Evolutionary conservation across 2,888 invertebrate genomes (phyloP).

Genomic region (Sinodicranocentrus sp.): DNA sequence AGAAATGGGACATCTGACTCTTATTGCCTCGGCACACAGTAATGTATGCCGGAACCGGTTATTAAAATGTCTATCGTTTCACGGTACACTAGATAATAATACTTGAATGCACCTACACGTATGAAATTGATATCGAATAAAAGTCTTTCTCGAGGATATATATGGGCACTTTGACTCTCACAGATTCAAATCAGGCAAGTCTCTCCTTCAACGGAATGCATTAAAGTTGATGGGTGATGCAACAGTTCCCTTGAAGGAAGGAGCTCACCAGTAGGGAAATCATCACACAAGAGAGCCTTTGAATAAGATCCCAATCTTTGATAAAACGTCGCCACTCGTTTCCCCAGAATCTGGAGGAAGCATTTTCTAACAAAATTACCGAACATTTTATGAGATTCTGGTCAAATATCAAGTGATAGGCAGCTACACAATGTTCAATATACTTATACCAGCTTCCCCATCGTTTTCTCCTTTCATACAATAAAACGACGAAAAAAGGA

Average conservation of each 20-base stretch:
- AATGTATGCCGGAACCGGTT: conserved; percentile 22
- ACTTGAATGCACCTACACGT: conserved; percentile 20
- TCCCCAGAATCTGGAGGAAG: neutral
- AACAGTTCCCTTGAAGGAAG: conserved; percentile 34
- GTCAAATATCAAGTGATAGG: no score
- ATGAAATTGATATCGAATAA: conserved; percentile 58
- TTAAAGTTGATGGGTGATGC: conserved; percentile 38
- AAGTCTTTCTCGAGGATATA: conserved; percentile 48
- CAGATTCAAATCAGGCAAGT: conserved; percentile 39
- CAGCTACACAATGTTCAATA: no score
- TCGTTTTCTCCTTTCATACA: no score
- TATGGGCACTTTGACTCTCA: conserved; percentile 20
- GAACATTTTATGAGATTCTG: no score
- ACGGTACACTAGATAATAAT: conserved; percentile 25
- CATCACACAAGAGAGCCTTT: conserved; percentile 29
- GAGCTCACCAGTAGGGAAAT: neutral
- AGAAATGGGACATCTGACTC: conserved; percentile 41
- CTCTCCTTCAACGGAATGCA: neutral
- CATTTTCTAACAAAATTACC: no score
- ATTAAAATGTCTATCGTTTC: conserved; percentile 43
- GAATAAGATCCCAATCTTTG: conserved; percentile 44
- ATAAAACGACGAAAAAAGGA: neutral
- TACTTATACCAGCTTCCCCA: neutral
- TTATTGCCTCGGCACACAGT: conserved; percentile 31
- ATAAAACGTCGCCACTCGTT: conserved; percentile 29